Evolutionary conservation across 2,888 invertebrate species (phyloP), one percentile per base, ranked within the genome.

Genomic region (Synanthedon vespiformis): DNA sequence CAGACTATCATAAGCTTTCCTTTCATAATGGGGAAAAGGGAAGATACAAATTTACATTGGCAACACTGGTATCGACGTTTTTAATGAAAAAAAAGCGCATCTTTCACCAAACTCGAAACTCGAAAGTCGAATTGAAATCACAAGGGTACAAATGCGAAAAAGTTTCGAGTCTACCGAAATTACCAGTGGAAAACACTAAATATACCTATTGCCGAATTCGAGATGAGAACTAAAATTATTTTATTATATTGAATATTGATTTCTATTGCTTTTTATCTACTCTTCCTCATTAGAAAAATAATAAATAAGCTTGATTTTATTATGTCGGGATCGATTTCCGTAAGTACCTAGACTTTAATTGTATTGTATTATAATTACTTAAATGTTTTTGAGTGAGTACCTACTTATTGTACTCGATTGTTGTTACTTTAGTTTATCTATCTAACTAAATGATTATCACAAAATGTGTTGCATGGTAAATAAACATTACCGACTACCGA

Each of bases 141-240:
- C 34, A 0, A 34, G 3, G 0, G 2, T 10, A 34, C 3, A 34
- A 34, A 34, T 34, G 34, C 34, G 34, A 34, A 34, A 34, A 34
- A 34, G 34, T 2, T 34, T 34, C 34, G 34, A 34, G 34, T 34
- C 34, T 2, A 34, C 10, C 13, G 14, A 44, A 44, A 13, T 44
- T 44, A 13, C 44, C 13, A 44, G 13, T 44, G 13, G 44, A 44
- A 44, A 44, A 6, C n/a, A 14, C n/a, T 44, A 13, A n/a, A 14
- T 13, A n/a, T n/a, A n/a, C n/a, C 5, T 44, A 12, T 13, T 44
- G 14, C 44, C 14, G 14, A 6, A 44, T 13, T 44, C 44, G 44
- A 44, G 13, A 44, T 44, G 44, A 44, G 44, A 44, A 44, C 14
- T 44, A 61, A 13, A 44, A 44, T 44, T 14, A 5, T 44, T 44